These are phyloP conservation scores for Bos javanicus DNA, from an alignment of 2,113 vertebrate genomes.

Conservation along the genomic window DNA sequence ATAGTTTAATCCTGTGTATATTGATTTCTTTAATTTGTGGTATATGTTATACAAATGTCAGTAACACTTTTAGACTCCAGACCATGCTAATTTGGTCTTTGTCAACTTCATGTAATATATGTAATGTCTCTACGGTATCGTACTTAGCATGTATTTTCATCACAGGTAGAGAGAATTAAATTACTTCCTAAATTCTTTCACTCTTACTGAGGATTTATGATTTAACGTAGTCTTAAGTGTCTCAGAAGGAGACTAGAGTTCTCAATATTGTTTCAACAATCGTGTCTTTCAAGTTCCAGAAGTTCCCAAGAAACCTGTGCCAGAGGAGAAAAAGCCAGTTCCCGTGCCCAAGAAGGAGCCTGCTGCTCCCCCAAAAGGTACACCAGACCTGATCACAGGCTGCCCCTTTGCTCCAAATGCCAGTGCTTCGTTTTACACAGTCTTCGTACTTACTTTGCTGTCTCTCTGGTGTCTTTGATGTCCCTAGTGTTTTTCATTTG, in stretches of 20 bases:
- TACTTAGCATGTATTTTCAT: neutral
- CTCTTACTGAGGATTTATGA: conserved; percentile 23
- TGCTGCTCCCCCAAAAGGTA: conserved; percentile 82
- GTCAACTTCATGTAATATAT: neutral
- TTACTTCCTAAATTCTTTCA: conserved; percentile 35
- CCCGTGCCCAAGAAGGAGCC: conserved; percentile 78
- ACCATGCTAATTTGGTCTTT: neutral
- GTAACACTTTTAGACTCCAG: neutral
- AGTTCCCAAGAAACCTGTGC: conserved; percentile 81
- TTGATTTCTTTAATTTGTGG: neutral
- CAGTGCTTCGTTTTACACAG: neutral
- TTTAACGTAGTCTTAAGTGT: conserved; percentile 56
- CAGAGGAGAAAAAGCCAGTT: conserved; percentile 82
- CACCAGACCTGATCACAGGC: neutral
- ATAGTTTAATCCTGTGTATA: neutral
- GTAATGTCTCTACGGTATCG: neutral
- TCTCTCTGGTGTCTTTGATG: neutral
- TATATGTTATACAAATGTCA: neutral
- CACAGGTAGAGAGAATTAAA: neutral
- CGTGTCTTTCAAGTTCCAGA: conserved; percentile 82
- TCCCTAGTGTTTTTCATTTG: neutral
- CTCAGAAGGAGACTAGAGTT: conserved; percentile 24
- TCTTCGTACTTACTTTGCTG: neutral
- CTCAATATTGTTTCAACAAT: conserved; percentile 64
- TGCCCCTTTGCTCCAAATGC: neutral